Percentiles rank a stretch among this genome's conserved stretches.
Conservation (phyloP, 2,113 vertebrate species). For the Colaptes auratus region DNA sequence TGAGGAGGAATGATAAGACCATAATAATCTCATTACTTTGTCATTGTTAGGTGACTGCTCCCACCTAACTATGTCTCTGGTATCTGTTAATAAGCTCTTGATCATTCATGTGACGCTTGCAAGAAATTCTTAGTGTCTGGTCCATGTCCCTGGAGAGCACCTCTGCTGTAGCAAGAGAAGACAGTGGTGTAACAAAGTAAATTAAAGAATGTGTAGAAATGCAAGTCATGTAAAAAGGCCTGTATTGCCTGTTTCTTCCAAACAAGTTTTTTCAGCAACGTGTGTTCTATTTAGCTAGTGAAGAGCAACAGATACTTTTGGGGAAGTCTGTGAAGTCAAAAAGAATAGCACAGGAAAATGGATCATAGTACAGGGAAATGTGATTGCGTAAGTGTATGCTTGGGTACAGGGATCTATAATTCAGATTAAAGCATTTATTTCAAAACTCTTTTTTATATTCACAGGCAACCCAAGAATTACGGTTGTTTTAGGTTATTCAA, state of each 20-base stretch:
- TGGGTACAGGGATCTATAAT: neutral
- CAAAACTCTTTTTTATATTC: neutral
- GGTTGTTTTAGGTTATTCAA: neutral
- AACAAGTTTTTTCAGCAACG: neutral
- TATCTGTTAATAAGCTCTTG: neutral
- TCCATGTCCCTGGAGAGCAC: neutral
- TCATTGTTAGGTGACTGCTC: neutral
- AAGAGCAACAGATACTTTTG: neutral
- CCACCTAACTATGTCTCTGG: neutral
- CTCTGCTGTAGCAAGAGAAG: neutral
- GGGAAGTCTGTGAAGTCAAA: neutral
- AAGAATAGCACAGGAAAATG: conserved; percentile 26
- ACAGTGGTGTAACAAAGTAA: neutral
- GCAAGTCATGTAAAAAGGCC: neutral
- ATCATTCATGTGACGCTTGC: neutral
- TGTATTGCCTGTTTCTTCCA: neutral
- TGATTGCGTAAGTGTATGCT: neutral
- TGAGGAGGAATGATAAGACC: neutral
- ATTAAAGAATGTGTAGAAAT: neutral
- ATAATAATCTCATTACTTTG: neutral
- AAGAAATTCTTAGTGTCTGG: neutral
- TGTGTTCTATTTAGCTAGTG: neutral
- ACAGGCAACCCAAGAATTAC: neutral
- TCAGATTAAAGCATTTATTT: neutral
- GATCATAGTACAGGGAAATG: neutral